Evolutionary conservation across 2,888 invertebrate genomes (phyloP), one percentile per base, ranked within the genome.

Genomic region (Drosophila mulleri): DNA sequence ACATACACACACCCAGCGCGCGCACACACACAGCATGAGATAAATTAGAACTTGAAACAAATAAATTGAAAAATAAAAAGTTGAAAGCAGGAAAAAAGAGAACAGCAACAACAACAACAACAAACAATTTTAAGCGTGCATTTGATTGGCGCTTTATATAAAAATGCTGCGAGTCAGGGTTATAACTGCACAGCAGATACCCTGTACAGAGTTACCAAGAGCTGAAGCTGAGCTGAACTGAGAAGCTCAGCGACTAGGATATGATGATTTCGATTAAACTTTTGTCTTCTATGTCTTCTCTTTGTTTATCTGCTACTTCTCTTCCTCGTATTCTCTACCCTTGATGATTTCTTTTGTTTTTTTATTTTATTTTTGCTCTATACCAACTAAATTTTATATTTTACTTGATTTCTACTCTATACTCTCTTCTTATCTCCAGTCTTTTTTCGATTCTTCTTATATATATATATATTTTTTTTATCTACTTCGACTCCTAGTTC

Each of bases 21-120:
- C 50, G 32, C 32, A 50, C 50, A 50, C 50, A 26, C 50, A 62
- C 60, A 65, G 61, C 69, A 35, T 52, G 67, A 84, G 73, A 86
- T 84, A 88, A 84, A 88, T 88, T 88, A 84, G 83, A 84, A 83
- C 87, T 75, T 88, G 89, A 86, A 86, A 78, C 81, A 83, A 86
- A 88, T 88, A 88, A 88, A 84, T 86, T 67, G 72, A 78, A 70
- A 67, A 56, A 71, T 56, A 48, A 53, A 67, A 47, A 71, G 78
- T 78, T 71, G 65, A 72, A 77, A 62, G 61, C 69, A 61, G 53
- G 58, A 71, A 67, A 52, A 23, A 56, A 26, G 20, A 50, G 32
- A 50, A 50, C 50, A 50, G 32, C 50, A 54, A 60, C 63, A 53
- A 6, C 26, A 29, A 29, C 29, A 29, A 65, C 77, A 86, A 81